Base-by-base conservation (phyloP, 2,113 vertebrate species). In the Ginglymostoma cirratum region DNA sequence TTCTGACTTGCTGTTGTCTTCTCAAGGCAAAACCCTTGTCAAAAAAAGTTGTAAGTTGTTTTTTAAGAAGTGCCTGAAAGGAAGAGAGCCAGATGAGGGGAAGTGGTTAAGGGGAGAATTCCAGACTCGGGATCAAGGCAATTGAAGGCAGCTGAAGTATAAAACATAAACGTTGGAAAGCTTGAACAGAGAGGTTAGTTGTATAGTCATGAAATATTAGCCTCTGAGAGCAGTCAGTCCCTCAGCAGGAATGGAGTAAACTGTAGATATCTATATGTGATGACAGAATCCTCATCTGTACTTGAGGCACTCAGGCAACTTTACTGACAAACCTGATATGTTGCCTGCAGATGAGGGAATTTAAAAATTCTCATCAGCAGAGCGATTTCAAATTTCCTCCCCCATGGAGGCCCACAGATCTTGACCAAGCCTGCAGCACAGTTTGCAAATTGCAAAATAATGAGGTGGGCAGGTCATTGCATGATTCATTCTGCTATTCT, bases 271-370 rank as follows among this genome's bases (percentile, higher is more conserved):
- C 42, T 48, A 15, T 30, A 34, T 95, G 87, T 90, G 67, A 95
- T 52, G 94, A 72, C 27, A 95, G 42, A 45, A 52, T 72, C 94
- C 87, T 72, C 45, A 12, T 45, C n/a, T 94, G 38, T 45, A 70
- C 38, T 42, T 45, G 34, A 70, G 67, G 93, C n/a, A 70, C 21
- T 38, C 23, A 48, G 24, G 12, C 52, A 15, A 90, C 24, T 61
- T 90, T 61, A n/a, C 87, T 94, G 66, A 45, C 66, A 94, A 94
- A 94, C 65, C 5, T 70, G 66, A 38, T 70, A 42, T 45, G 92
- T 52, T 95, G 94, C 24, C 67, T 48, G 67, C 21, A 52, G 42
- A 17, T 52, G 67, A 95, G 94, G 87, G 67, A 95, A 95, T 95
- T 48, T 8, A 95, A 66, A 24, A 30, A 27, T 95, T 48, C 23